Conservation (phyloP, 2,888 invertebrate genomes). For the Hybos culiciformis region DNA sequence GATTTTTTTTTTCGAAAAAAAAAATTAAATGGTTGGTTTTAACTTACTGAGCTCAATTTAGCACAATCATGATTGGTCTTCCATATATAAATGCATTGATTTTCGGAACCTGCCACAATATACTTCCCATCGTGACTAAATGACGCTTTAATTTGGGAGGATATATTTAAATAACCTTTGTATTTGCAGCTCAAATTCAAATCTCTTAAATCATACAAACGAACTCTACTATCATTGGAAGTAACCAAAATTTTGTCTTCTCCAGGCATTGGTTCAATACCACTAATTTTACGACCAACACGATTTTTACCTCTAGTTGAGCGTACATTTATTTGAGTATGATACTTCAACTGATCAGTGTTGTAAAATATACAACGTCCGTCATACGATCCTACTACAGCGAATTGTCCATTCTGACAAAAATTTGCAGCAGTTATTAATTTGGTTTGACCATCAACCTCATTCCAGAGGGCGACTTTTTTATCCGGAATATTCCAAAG, state of each 20-base stretch:
- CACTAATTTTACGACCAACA: constrained; percentile 88
- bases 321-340: constrained; percentile 92
- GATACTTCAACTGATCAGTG: constrained; percentile 95
- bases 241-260: constrained; percentile 94
- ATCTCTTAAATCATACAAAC: constrained; percentile 90
- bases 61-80: constrained; percentile 93
- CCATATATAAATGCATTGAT: constrained; percentile 97
- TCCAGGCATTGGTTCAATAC: constrained; percentile 91
- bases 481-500: constrained; percentile 99
- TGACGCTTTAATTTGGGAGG: constrained; percentile 94
- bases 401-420: constrained; percentile 95
- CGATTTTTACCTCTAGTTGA: constrained; percentile 94
- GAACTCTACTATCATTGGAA: constrained; percentile 92
- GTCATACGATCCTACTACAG: constrained; percentile 96
- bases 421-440: constrained; percentile 95
- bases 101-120: constrained; percentile 94
- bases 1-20: background rate
- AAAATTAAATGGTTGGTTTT: background rate
- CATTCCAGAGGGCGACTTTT: constrained; percentile 96
- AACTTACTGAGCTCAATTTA: constrained; percentile 69
- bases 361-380: constrained; percentile 97
- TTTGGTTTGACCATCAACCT: constrained; percentile 86
- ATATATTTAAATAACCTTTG: constrained; percentile 84
- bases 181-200: constrained; percentile 91
- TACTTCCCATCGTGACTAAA: constrained; percentile 97